phyloP scores from a whole-genome alignment of 2,888 invertebrate species.

The Xylophagus ater region DNA sequence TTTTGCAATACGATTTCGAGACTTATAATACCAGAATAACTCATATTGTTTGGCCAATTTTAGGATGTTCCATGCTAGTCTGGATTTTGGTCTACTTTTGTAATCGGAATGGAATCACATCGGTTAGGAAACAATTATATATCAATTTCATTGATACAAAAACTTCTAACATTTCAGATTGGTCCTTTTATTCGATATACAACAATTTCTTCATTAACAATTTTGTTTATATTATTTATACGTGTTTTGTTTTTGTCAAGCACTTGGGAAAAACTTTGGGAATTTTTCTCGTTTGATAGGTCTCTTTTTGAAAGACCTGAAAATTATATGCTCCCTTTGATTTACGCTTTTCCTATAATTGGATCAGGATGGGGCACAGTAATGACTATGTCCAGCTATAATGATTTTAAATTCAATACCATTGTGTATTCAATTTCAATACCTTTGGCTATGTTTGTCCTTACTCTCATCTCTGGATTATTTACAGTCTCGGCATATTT shows the following conservation, averaged over 20 bases:
- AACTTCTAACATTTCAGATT: constrained; percentile 8
- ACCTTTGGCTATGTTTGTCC: not conserved
- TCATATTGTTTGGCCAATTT: too few species aligned
- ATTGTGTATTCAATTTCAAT: constrained; percentile 29
- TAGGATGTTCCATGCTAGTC: not conserved
- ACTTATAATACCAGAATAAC: too few species aligned
- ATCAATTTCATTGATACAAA: too few species aligned
- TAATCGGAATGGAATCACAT: too few species aligned
- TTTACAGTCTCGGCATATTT: too few species aligned
- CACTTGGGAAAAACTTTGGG: not conserved
- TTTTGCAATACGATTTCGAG: too few species aligned
- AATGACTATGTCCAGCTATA: constrained; percentile 72
- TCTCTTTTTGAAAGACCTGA: not conserved
- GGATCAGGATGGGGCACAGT: constrained; percentile 79
- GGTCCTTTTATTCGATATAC: constrained; percentile 9
- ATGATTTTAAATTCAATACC: constrained; percentile 60
- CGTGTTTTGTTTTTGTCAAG: constrained; percentile 2
- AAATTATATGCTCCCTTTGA: constrained; percentile 3
- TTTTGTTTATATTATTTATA: constrained; percentile 3
- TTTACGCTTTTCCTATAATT: constrained; percentile 57
- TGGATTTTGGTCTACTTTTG: constrained; percentile 67
- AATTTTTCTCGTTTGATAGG: not conserved
- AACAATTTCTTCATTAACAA: constrained; percentile 3
- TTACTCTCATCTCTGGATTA: too few species aligned
- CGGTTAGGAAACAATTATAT: too few species aligned